These are phyloP conservation scores for Antidorcas marsupialis DNA, from an alignment of 2,113 vertebrate species.

Conservation along the genomic window DNA sequence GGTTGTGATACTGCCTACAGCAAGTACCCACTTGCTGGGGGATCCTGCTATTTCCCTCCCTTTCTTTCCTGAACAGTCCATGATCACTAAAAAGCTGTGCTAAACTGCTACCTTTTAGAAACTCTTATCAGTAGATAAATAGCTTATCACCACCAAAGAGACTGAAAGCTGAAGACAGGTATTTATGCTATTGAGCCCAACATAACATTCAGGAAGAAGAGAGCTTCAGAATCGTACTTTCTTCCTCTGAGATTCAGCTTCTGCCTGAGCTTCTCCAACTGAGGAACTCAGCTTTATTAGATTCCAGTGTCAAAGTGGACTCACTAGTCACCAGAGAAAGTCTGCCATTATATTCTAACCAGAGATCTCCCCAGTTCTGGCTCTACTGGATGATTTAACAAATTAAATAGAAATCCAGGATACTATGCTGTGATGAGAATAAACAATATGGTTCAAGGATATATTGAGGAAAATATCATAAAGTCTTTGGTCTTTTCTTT, in stretches of 20 bases:
- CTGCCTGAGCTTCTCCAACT: slow-evolving; percentile 73
- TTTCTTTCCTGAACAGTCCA: slow-evolving; percentile 62
- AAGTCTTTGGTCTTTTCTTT: background rate
- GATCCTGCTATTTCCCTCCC: slow-evolving; percentile 46
- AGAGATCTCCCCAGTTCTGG: slow-evolving; percentile 67
- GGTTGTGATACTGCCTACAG: background rate
- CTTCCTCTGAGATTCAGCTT: slow-evolving; percentile 57
- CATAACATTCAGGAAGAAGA: slow-evolving; percentile 69
- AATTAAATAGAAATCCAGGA: slow-evolving; percentile 62
- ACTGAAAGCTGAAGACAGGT: slow-evolving; percentile 59
- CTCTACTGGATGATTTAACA: slow-evolving; percentile 68
- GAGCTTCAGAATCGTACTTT: slow-evolving; percentile 63
- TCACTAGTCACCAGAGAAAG: slow-evolving; percentile 66
- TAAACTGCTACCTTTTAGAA: slow-evolving; percentile 63
- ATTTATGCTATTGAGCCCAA: slow-evolving; percentile 68
- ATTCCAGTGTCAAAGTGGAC: slow-evolving; percentile 66
- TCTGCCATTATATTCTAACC: slow-evolving; percentile 67
- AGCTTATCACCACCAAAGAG: slow-evolving; percentile 71
- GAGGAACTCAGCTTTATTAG: slow-evolving; percentile 67
- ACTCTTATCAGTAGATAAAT: slow-evolving; percentile 22
- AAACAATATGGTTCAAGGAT: background rate
- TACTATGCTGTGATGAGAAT: slow-evolving; percentile 57
- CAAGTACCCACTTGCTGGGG: slow-evolving; percentile 29
- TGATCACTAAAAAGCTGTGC: slow-evolving; percentile 65
- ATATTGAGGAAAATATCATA: background rate